phyloP scores from a whole-genome alignment of 2,113 vertebrate species.

The Salvelinus fontinalis region DNA sequence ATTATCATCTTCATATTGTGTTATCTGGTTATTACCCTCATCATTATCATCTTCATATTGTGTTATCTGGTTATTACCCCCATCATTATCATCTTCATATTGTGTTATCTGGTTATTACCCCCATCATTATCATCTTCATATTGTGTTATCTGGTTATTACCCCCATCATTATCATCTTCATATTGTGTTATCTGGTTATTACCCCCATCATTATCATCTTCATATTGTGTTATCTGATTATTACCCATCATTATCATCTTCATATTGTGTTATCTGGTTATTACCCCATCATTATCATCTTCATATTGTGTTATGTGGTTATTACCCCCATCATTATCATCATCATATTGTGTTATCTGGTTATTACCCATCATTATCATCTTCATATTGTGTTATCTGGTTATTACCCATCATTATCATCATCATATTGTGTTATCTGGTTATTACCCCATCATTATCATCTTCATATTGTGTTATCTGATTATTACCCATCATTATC shows the following conservation, averaged over 20 bases:
- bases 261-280: background rate
- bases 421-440: background rate
- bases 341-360: too few species aligned
- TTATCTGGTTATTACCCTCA: too few species aligned
- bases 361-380: too few species aligned
- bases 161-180: too few species aligned
- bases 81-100: constrained; percentile 14
- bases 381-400: too few species aligned
- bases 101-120: background rate
- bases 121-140: too few species aligned
- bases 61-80: too few species aligned
- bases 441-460: too few species aligned
- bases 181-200: background rate
- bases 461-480: too few species aligned
- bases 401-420: constrained; percentile 9
- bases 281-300: background rate
- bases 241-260: constrained; percentile 14
- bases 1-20: background rate
- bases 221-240: background rate
- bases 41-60: too few species aligned
- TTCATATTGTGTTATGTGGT: background rate
- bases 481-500: too few species aligned
- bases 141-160: too few species aligned
- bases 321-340: background rate
- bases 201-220: background rate